Conservation (phyloP, 2,888 invertebrate species). For the Ptycholaimellus sp. region DNA sequence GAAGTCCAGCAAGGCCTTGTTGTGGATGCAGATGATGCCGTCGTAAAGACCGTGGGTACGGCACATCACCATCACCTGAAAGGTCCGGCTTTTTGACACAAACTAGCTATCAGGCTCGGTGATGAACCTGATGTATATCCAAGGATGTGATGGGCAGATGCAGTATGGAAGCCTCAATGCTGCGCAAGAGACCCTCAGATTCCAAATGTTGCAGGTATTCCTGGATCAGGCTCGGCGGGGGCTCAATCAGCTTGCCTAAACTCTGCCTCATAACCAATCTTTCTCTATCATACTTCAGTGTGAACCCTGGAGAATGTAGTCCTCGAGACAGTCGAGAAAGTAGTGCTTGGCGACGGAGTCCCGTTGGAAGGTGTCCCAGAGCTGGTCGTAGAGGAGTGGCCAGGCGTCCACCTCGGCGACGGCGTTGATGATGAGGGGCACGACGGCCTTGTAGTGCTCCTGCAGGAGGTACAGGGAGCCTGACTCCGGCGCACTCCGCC, state of each 20-base stretch:
- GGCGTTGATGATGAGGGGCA: slow-evolving; percentile 1
- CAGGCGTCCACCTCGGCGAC: background rate
- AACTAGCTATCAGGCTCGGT: background rate
- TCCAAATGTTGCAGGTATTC: slow-evolving; percentile 46
- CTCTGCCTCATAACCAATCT: too few species aligned
- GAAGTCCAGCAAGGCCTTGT: slow-evolving; percentile 49
- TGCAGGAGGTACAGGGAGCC: slow-evolving; percentile 3
- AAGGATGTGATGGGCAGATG: slow-evolving; percentile 47
- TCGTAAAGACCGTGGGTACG: slow-evolving; percentile 41
- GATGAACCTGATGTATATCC: slow-evolving; percentile 45
- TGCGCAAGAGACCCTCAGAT: slow-evolving; percentile 38
- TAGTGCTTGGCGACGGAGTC: slow-evolving; percentile 38
- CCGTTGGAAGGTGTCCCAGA: slow-evolving; percentile 40
- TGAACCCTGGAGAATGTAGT: slow-evolving; percentile 42
- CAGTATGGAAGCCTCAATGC: slow-evolving; percentile 45
- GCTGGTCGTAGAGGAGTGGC: slow-evolving; percentile 38
- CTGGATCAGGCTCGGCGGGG: slow-evolving; percentile 48
- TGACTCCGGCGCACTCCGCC: background rate
- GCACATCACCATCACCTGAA: slow-evolving; percentile 36
- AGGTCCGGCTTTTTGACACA: background rate
- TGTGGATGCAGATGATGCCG: slow-evolving; percentile 49
- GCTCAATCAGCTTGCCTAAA: slow-evolving; percentile 19
- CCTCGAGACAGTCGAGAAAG: slow-evolving; percentile 44
- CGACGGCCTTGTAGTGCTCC: slow-evolving; percentile 7
- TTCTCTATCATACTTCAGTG: too few species aligned